Evolutionary conservation across 2,113 vertebrate genomes (phyloP), one percentile per base, ranked within the genome.

Genomic region (Mixornis gularis): DNA sequence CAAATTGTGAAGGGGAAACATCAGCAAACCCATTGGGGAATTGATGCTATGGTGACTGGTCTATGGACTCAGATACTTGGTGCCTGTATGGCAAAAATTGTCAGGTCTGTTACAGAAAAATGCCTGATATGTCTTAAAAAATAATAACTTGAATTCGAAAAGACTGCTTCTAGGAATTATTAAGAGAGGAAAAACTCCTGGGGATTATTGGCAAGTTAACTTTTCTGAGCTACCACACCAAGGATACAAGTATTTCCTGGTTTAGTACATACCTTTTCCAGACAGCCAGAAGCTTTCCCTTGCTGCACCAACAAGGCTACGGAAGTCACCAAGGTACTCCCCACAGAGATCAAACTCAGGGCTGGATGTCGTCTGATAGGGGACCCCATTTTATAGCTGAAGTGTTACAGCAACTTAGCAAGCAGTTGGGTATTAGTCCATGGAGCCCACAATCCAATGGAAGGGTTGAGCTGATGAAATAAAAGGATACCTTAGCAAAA

Each of bases 1-100:
- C 25, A 43, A 24, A 53, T 15, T 29, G 12, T 53, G 48, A 53
- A 41, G 26, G 18, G 52, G 36, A 17, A n/a, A 30, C 3, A 43
- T 43, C 25, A 44, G 25, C 25, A 53, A 64, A 53, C 1, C 24
- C 59, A 29, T 25, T 44, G 60, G 25, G 19, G 19, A 64, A 34
- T 7, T 0, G 0, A 15, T 34, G 38, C 12, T 8, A 34, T 12
- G 19, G 38, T 64, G 38, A 11, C 7, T 43, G 25, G 11, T 24
- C 32, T 30, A 6, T 24, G 25, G 38, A 19, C 38, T 43, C 48
- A 43, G 19, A 53, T 18, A 43, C 32, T 53, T 0, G 0, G 18
- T 52, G 32, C 43, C 12, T 64, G 11, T 18, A 29, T 18, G 19
- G 19, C 38, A 53, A 34, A 64, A 78, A 64, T 18, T 12, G 25